Percentiles rank a stretch among this genome's conserved stretches.
Conservation (phyloP, 2,888 invertebrate species). For the Phragmatobia fuliginosa region DNA sequence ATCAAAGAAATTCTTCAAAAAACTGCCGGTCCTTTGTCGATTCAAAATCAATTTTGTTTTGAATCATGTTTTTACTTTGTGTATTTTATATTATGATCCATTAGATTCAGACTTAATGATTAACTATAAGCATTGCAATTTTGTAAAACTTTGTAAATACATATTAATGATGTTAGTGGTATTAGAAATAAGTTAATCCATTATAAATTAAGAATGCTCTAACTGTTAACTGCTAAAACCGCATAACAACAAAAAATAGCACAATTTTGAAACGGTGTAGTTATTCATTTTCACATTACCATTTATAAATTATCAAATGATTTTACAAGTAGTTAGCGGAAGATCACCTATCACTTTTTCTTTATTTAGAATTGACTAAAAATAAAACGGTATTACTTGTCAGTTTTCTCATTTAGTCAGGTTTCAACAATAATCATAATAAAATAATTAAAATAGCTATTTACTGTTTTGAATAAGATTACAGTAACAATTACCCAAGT, state of each 20-base stretch:
- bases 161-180: slow-evolving; percentile 10
- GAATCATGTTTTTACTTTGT: slow-evolving; percentile 28
- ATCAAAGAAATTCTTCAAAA: slow-evolving; percentile 67
- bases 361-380: background rate
- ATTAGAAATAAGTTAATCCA: background rate
- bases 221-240: background rate
- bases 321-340: background rate
- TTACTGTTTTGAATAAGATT: too few relatives aligned
- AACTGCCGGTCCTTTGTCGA: slow-evolving; percentile 38
- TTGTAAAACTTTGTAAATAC: slow-evolving; percentile 1
- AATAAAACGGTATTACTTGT: background rate
- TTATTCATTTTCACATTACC: background rate
- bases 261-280: background rate
- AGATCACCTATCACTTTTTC: background rate
- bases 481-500: too few relatives aligned
- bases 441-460: too few relatives aligned
- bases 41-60: slow-evolving; percentile 25
- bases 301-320: background rate
- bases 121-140: slow-evolving; percentile 9
- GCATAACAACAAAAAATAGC: background rate
- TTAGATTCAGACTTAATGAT: background rate
- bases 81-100: slow-evolving; percentile 18
- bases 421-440: too few relatives aligned
- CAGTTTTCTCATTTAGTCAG: too few relatives aligned
- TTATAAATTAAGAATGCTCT: slow-evolving; percentile 1